Conservation (phyloP, 2,797 vertebrate species). For the Leucoraja ocellata region DNA sequence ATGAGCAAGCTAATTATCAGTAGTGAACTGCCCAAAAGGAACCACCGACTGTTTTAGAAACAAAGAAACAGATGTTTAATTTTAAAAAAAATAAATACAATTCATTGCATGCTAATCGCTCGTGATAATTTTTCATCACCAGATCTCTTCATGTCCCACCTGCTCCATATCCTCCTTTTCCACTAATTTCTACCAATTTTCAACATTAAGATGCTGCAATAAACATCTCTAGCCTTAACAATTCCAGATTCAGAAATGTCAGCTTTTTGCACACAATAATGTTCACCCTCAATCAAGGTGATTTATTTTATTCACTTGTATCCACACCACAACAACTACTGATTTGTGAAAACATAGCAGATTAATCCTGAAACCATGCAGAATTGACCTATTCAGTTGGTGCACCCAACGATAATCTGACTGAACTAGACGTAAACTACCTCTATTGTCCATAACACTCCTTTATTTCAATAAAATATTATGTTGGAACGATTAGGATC, state of each 20-base stretch:
- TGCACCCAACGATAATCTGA: not conserved
- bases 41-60: conserved; percentile 72
- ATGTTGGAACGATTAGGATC: too few relatives aligned
- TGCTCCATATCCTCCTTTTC: not conserved
- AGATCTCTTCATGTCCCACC: not conserved
- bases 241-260: not conserved
- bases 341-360: not conserved
- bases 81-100: too few relatives aligned
- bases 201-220: not conserved
- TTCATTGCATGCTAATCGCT: too few relatives aligned
- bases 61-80: conserved; percentile 19
- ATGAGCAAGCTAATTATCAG: conserved; percentile 66
- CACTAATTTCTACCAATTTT: not conserved
- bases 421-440: not conserved
- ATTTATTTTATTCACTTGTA: not conserved
- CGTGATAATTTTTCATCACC: not conserved
- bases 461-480: too few relatives aligned
- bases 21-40: conserved; percentile 65
- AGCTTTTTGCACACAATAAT: not conserved
- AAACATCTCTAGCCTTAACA: not conserved
- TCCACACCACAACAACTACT: not conserved
- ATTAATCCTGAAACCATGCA: not conserved
- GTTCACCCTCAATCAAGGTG: not conserved
- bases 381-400: not conserved
- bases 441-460: not conserved